Evolutionary conservation across 2,113 vertebrate species (phyloP), one percentile per base, ranked within the genome.

Genomic region (Strix uralensis): DNA sequence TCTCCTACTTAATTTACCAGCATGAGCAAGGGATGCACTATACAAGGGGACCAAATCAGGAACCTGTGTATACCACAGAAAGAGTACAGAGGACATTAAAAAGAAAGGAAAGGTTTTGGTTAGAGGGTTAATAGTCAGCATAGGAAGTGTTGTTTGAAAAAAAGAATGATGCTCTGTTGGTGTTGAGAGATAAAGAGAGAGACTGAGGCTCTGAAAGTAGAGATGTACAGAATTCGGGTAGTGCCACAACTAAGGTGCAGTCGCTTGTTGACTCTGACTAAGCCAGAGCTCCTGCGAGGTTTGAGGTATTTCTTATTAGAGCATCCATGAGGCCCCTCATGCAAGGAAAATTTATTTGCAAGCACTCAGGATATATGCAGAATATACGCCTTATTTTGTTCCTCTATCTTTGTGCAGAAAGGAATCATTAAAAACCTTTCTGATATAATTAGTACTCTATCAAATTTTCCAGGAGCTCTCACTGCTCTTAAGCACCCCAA

Each of bases 401-500:
- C 49, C 18, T 85, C 61, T 29, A 22, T 59, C 91, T 90, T 79
- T 70, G 42, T 67, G 46, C 66, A 90, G 86, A 89, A 94, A 82
- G 73, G 62, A 91, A 92, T 95, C 73, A 90, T 79, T 95, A 91
- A 95, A 95, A 96, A 51, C 73, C 91, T 94, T 85, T 80, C 61
- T 73, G 81, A 69, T 94, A 80, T 94, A 95, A 95, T 95, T 87
- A 95, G 82, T 70, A 87, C 74, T 94, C 86, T 66, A 58, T 69
- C 81, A 89, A 69, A 81, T 89, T 91, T 91, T 95, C 80, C 69
- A 94, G 73, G 66, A 91, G 74, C 67, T 92, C 87, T 92, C 70
- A 36, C 51, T 90, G 66, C 92, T 96, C 66, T 93, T 74, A 90
- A 95, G 88, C 69, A 93, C 44, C 65, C n/a, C 59, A 46, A 25